These are phyloP conservation scores for Kryptolebias ocellatus DNA, from an alignment of 2,797 vertebrate species.

Conservation along the genomic window DNA sequence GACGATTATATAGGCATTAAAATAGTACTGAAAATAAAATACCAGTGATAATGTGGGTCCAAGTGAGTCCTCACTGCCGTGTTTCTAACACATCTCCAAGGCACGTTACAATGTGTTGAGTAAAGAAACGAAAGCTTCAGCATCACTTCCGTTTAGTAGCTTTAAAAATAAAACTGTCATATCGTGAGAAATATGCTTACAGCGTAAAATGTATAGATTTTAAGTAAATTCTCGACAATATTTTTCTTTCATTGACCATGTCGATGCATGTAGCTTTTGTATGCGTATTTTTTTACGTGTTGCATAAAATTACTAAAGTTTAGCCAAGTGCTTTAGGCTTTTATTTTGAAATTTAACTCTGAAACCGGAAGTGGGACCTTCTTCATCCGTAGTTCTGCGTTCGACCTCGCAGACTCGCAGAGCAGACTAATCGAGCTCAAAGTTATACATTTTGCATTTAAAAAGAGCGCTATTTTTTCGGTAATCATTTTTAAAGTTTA, in stretches of 20 bases:
- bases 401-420: constrained; percentile 31
- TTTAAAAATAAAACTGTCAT: constrained; percentile 16
- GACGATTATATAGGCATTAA: accelerated
- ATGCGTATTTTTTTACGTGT: neutral
- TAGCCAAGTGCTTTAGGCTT: neutral
- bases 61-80: neutral
- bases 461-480: constrained; percentile 35
- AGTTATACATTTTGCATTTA: constrained; percentile 19
- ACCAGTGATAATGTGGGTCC: constrained; percentile 29
- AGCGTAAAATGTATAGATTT: accelerated
- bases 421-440: constrained; percentile 20
- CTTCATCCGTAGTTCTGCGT: neutral
- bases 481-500: neutral
- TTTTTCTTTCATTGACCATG: accelerated
- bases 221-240: accelerated
- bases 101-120: accelerated
- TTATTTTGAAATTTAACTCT: constrained; percentile 12
- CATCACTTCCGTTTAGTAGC: constrained; percentile 5
- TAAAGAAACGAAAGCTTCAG: accelerated
- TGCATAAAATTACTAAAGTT: no score
- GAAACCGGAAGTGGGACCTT: neutral
- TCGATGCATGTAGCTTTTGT: accelerated
- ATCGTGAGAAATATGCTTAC: accelerated
- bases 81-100: constrained; percentile 32
- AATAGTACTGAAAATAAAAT: constrained; percentile 7